phyloP scores from a whole-genome alignment of 2,113 vertebrate species.

The Austrofundulus limnaeus region DNA sequence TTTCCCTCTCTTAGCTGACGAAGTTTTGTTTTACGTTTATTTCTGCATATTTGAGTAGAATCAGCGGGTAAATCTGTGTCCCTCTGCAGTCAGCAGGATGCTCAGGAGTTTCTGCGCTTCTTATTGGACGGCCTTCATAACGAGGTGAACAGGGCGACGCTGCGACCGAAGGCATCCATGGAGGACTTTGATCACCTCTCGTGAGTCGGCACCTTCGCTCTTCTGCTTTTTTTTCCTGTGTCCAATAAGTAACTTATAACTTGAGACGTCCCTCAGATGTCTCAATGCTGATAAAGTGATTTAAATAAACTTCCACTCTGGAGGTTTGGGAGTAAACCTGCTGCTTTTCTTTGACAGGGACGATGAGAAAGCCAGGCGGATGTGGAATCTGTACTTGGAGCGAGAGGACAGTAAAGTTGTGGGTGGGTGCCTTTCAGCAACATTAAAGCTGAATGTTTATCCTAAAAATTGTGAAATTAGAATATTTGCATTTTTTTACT shows the following conservation, averaged over 20 bases:
- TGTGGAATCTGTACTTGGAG: conserved; percentile 94
- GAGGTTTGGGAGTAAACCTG: too few species aligned
- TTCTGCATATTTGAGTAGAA: too few species aligned
- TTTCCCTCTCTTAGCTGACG: too few species aligned
- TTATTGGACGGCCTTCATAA: conserved; percentile 92
- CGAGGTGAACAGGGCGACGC: conserved; percentile 89
- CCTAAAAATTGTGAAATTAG: neutral
- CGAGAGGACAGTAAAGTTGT: conserved; percentile 95
- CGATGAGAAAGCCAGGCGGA: conserved; percentile 88
- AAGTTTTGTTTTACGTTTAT: too few species aligned
- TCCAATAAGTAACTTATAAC: conserved; percentile 41
- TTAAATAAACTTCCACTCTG: neutral
- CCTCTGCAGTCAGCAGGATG: conserved; percentile 89
- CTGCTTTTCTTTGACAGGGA: conserved; percentile 77
- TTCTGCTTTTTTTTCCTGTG: too few species aligned
- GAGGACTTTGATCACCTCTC: conserved; percentile 89
- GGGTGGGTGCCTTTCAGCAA: conserved; percentile 71
- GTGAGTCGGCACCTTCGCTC: conserved; percentile 75
- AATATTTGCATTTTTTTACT: neutral
- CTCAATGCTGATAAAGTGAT: neutral
- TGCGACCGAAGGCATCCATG: conserved; percentile 69
- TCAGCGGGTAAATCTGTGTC: neutral
- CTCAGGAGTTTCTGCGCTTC: conserved; percentile 95
- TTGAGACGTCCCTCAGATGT: neutral
- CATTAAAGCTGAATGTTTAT: neutral